phyloP scores from a whole-genome alignment of 2,797 vertebrate species.

The Adelosebastes latens region DNA sequence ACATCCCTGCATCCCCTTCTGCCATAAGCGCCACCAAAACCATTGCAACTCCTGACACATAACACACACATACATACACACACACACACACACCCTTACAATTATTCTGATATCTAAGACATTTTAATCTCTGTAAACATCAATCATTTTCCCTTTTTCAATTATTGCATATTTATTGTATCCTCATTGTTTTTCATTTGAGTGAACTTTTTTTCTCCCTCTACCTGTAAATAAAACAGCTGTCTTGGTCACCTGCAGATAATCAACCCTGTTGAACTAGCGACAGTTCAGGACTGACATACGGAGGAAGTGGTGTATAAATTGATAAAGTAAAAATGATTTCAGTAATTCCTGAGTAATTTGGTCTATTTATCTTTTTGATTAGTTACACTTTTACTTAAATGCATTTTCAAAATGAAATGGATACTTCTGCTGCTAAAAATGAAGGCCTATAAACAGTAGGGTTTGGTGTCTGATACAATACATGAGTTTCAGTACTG shows the following conservation, averaged over 20 bases:
- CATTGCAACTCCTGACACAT: slow-evolving; percentile 46
- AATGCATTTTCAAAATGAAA: not conserved
- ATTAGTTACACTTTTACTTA: not conserved
- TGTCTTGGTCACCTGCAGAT: slow-evolving; percentile 68
- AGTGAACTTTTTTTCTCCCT: not conserved
- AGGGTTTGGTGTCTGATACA: not conserved
- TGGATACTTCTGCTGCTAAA: not conserved
- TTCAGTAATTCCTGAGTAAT: not conserved
- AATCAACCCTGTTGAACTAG: not conserved
- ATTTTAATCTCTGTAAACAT: slow-evolving; percentile 33
- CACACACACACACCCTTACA: not conserved
- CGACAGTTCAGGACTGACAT: not conserved
- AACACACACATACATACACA: slow-evolving; percentile 7
- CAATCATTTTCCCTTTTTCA: not conserved
- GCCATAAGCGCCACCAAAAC: slow-evolving; percentile 52
- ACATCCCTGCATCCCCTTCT: slow-evolving; percentile 54
- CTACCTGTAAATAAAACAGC: slow-evolving; percentile 24
- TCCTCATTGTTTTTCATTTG: slow-evolving; percentile 37
- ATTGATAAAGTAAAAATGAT: not conserved
- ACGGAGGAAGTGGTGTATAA: not conserved
- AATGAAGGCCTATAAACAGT: not conserved
- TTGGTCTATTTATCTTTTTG: not conserved
- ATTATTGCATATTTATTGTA: slow-evolving; percentile 38
- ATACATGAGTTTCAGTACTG: not conserved
- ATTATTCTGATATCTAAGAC: not conserved